phyloP scores from a whole-genome alignment of 2,113 vertebrate species.

The Cheirogaleus medius region DNA sequence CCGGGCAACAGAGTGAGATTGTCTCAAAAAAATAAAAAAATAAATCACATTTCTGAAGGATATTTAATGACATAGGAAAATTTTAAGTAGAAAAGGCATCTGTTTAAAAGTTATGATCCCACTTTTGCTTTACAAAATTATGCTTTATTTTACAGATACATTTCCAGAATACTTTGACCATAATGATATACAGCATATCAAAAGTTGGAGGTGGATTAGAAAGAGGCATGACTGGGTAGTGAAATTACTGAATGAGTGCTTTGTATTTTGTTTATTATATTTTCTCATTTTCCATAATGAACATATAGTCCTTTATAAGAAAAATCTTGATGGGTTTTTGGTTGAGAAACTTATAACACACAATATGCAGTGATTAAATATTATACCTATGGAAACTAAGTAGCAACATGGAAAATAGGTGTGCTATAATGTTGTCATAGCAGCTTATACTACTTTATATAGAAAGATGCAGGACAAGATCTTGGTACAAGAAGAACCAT shows the following conservation, averaged over 20 bases:
- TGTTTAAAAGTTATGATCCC: background rate
- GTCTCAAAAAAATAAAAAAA: no score
- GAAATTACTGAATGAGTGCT: background rate
- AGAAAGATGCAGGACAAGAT: background rate
- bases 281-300: background rate
- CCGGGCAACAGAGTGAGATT: no score
- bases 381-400: background rate
- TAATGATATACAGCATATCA: background rate
- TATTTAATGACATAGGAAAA: background rate
- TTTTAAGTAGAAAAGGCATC: background rate
- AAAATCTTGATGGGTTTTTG: background rate
- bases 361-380: background rate
- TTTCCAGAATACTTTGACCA: background rate
- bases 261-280: background rate
- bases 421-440: background rate
- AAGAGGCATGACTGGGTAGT: background rate
- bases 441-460: background rate
- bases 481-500: background rate
- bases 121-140: constrained; percentile 34
- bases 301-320: background rate
- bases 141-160: background rate
- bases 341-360: background rate
- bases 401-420: background rate
- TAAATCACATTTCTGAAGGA: background rate
- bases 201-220: background rate